Conservation (phyloP, 2,888 invertebrate species). For the Lepidocyrtinus sp. region DNA sequence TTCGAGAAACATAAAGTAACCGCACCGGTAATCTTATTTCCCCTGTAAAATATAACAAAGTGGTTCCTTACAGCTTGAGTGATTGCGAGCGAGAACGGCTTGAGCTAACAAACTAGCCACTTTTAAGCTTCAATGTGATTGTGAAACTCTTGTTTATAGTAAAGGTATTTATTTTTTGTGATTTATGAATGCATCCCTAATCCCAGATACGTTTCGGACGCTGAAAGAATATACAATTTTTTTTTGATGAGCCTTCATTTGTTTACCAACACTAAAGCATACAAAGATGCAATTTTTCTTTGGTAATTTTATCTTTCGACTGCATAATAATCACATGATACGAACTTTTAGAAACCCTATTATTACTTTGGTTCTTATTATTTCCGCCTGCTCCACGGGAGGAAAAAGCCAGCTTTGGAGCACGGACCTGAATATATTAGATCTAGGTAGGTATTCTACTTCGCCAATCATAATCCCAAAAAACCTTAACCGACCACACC, state of each 20-base stretch:
- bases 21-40: slow-evolving; percentile 11
- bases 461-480: too few relatives aligned
- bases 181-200: not conserved
- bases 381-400: slow-evolving; percentile 30
- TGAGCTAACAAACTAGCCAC: not conserved
- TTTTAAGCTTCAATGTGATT: not conserved
- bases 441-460: too few relatives aligned
- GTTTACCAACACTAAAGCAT: not conserved
- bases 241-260: not conserved
- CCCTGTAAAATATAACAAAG: not conserved
- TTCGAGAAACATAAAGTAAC: not conserved
- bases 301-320: not conserved
- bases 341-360: slow-evolving; percentile 5
- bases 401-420: not conserved
- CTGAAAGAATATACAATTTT: not conserved
- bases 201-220: not conserved
- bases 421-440: not conserved
- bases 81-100: not conserved
- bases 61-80: not conserved
- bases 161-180: not conserved
- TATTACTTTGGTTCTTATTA: slow-evolving; percentile 19
- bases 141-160: not conserved
- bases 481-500: too few relatives aligned
- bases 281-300: slow-evolving; percentile 8
- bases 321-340: slow-evolving; percentile 25